phyloP scores from a whole-genome alignment of 2,113 vertebrate species.

The Oncorhynchus masou region DNA sequence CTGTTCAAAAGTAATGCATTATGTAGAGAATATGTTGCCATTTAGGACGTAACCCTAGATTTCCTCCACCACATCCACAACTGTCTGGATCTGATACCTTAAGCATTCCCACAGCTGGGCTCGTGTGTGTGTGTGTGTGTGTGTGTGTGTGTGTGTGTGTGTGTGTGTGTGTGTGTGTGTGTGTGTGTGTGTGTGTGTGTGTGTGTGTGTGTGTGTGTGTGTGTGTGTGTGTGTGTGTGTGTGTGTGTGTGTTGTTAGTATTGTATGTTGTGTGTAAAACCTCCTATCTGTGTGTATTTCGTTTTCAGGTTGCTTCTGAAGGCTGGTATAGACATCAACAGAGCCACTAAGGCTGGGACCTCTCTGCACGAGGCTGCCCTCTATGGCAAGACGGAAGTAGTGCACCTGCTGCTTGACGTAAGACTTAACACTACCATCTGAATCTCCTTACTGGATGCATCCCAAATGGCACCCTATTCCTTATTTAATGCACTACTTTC shows the following conservation, averaged over 20 bases:
- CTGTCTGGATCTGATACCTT: constrained; percentile 13
- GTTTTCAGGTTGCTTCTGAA: constrained; percentile 73
- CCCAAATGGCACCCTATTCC: too few species aligned
- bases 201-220: background rate
- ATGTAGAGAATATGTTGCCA: background rate
- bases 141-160: background rate
- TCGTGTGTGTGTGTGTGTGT: constrained; percentile 1
- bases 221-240: background rate
- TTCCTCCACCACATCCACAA: background rate
- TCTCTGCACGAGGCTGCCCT: constrained; percentile 81
- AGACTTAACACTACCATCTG: constrained; percentile 36
- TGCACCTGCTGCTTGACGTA: constrained; percentile 81
- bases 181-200: background rate
- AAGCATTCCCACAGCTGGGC: constrained; percentile 35
- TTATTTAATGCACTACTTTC: too few species aligned
- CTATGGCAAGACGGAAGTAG: constrained; percentile 82
- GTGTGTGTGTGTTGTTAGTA: background rate
- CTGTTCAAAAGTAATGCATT: background rate
- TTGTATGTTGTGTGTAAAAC: too few species aligned
- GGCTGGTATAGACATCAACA: constrained; percentile 79
- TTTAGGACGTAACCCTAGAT: background rate
- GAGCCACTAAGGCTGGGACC: constrained; percentile 81
- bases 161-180: background rate
- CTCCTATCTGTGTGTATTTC: constrained; percentile 2
- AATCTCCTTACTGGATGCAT: background rate